Conservation (phyloP, 2,888 invertebrate species). For the Masnerella sp. region DNA sequence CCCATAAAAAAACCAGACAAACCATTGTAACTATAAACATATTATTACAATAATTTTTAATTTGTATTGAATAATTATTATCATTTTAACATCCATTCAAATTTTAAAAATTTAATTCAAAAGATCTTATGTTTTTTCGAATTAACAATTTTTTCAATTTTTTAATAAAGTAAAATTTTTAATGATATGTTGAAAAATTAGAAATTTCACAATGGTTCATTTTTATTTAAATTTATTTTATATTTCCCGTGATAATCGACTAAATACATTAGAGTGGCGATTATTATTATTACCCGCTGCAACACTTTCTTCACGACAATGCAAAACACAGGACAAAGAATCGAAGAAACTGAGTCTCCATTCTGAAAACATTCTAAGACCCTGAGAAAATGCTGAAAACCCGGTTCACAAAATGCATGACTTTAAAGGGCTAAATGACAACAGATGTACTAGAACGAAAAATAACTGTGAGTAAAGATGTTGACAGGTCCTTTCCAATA, state of each 20-base stretch:
- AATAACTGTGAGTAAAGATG: conserved; percentile 26
- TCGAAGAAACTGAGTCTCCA: conserved; percentile 13
- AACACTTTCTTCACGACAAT: conserved; percentile 5
- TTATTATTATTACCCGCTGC: conserved; percentile 32
- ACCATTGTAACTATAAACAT: too few species aligned
- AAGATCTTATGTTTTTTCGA: too few species aligned
- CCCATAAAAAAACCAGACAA: background rate
- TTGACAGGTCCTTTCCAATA: conserved; percentile 37
- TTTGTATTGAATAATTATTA: too few species aligned
- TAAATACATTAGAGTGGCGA: conserved; percentile 25
- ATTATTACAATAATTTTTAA: too few species aligned
- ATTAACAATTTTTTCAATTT: too few species aligned
- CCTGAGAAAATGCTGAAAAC: conserved; percentile 48
- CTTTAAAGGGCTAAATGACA: conserved; percentile 51
- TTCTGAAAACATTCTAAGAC: conserved; percentile 9
- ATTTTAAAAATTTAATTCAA: too few species aligned
- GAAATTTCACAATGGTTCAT: background rate
- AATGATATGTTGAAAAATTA: too few species aligned
- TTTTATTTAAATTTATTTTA: conserved; percentile 8
- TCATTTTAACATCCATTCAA: too few species aligned
- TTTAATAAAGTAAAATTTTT: too few species aligned
- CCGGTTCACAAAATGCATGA: conserved; percentile 44
- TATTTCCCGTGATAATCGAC: too few species aligned
- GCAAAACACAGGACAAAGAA: conserved; percentile 19
- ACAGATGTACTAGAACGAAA: conserved; percentile 28